Evolutionary conservation across 2,888 invertebrate genomes (phyloP), one percentile per base, ranked within the genome.

Genomic region (Ochropleura leucogaster): DNA sequence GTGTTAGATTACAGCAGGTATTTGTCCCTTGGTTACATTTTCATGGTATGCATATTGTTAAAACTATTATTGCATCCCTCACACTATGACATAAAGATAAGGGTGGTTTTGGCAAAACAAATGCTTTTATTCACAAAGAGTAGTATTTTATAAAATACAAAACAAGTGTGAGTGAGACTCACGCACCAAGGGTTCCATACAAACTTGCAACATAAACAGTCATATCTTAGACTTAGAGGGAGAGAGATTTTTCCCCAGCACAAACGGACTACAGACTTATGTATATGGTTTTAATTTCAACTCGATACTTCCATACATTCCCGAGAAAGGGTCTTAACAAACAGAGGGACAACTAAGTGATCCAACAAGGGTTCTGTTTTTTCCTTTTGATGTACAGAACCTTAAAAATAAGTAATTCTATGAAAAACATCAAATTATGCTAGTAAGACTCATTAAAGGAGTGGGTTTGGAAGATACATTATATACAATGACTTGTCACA

Each of bases 51-150:
- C n/a, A n/a, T n/a, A 18, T 70, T 18, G 14, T 68, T n/a, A 14
- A 44, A 20, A 68, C 18, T 77, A 20, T 40, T 64, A 77, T 57
- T 69, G 20, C 70, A 69, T 51, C 57, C 69, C n/a, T 46, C 44
- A 44, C 12, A n/a, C 12, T 44, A 59, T 4, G 30, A 44, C 59
- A 4, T 40, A 18, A 53, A 51, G 78, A 74, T 78, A 78, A 18
- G 18, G 20, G n/a, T 42, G n/a, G 40, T 30, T 49, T 68, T 78
- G 10, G 8, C 5, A 49, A 49, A 57, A 68, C 3, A 30, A 16
- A 63, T 53, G 42, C 66, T 60, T 72, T 47, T 40, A 51, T n/a
- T 18, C 4, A 55, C 8, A 40, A 67, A 44, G 20, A 18, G 7
- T 16, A 44, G 10, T 42, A 42, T 7, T 42, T 66, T 66, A 2